Evolutionary conservation across 2,113 vertebrate genomes (phyloP).

Genomic region (Hypocryptadius cinnamomeus): DNA sequence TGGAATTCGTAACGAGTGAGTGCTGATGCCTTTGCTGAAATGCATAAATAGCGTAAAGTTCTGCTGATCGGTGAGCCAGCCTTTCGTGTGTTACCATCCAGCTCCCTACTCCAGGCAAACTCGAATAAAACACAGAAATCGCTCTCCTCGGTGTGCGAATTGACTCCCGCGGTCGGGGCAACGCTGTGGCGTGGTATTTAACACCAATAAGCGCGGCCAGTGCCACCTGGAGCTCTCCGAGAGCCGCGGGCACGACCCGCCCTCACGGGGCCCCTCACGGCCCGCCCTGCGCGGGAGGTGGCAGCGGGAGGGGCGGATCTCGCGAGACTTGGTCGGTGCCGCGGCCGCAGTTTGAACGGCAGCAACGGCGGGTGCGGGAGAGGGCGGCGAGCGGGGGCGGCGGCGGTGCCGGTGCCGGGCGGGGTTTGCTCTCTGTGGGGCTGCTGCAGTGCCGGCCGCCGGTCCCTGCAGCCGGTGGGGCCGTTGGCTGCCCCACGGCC

Average conservation of each 20-base stretch:
- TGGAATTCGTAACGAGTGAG: rapidly evolving
- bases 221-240: rapidly evolving
- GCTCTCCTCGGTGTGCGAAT: not conserved
- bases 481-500: not conserved
- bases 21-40: not conserved
- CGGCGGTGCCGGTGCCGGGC: too few relatives aligned
- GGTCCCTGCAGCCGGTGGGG: not conserved
- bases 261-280: not conserved
- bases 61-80: not conserved
- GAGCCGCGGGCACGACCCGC: rapidly evolving
- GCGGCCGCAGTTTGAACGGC: not conserved
- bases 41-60: not conserved
- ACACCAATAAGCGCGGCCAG: rapidly evolving
- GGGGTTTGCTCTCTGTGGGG: too few relatives aligned
- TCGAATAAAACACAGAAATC: not conserved
- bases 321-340: not conserved
- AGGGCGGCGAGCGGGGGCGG: rapidly evolving
- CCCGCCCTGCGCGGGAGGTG: not conserved
- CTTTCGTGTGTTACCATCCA: not conserved
- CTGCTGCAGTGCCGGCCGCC: too few relatives aligned
- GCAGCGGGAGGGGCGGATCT: not conserved
- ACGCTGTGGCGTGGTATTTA: not conserved
- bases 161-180: not conserved
- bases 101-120: too few relatives aligned
- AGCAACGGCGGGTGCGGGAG: not conserved